These are phyloP conservation scores for Zapus hudsonius DNA, from an alignment of 2,113 vertebrate genomes.

Conservation along the genomic window DNA sequence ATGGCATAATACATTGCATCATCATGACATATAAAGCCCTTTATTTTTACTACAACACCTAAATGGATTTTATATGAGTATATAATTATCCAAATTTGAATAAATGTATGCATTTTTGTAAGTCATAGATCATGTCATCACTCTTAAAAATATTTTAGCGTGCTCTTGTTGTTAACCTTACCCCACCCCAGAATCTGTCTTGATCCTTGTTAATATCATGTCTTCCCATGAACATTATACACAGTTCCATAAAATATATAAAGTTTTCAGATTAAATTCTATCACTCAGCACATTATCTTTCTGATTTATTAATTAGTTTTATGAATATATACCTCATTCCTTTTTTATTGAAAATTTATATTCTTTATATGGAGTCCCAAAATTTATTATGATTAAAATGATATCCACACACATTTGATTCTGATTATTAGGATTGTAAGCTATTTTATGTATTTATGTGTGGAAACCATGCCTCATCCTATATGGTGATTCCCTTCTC, in stretches of 20 bases:
- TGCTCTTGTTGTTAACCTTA: not conserved
- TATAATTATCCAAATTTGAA: not conserved
- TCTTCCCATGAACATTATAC: not conserved
- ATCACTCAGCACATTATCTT: not conserved
- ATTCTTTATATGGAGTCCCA: not conserved
- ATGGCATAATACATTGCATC: not conserved
- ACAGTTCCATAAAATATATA: not conserved
- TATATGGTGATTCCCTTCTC: not conserved
- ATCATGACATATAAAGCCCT: not conserved
- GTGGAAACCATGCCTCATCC: not conserved
- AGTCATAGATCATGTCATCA: not conserved
- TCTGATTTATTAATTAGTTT: not conserved
- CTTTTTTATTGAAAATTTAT: not conserved
- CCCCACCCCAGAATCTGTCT: rapidly evolving
- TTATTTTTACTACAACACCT: not conserved
- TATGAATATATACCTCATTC: not conserved
- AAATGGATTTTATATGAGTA: not conserved
- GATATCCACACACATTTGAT: too few species aligned
- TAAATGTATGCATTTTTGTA: not conserved
- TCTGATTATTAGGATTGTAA: not conserved
- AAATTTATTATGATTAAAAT: not conserved
- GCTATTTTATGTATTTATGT: not conserved
- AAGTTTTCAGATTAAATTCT: not conserved
- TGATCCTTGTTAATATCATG: not conserved
- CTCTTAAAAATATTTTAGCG: not conserved